Percentiles rank a stretch among this genome's conserved stretches.
phyloP scores from a whole-genome alignment of 2,888 invertebrate species.

The Sphinx pinastri region DNA sequence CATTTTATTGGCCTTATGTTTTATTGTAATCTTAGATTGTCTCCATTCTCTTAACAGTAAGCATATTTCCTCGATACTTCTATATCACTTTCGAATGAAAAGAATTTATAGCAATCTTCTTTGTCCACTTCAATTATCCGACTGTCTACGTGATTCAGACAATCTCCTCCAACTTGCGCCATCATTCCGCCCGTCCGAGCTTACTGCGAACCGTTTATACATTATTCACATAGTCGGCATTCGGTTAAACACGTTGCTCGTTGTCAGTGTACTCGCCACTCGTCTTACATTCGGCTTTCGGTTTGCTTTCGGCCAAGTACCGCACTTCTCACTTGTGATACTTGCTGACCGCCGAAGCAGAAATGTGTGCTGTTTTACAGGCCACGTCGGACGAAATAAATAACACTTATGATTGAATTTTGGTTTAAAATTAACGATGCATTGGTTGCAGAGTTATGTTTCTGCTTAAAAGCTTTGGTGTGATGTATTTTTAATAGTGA shows the following conservation, averaged over 20 bases:
- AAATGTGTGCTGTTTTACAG: conserved; percentile 6
- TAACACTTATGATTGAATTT: conserved; percentile 1
- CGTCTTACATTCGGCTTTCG: conserved; percentile 16
- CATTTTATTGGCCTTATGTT: too few relatives aligned
- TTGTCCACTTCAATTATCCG: background rate
- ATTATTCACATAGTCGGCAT: conserved; percentile 54
- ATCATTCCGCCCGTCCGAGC: conserved; percentile 16
- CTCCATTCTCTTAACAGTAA: too few relatives aligned
- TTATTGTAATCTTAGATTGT: too few relatives aligned
- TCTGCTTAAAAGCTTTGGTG: background rate
- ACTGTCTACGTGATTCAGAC: background rate
- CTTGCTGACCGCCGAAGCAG: conserved; percentile 14
- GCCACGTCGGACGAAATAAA: conserved; percentile 12
- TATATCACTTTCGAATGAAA: too few relatives aligned
- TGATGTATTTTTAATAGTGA: too few relatives aligned
- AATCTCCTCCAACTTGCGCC: conserved; percentile 26
- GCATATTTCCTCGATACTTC: too few relatives aligned
- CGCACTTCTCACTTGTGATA: conserved; percentile 18
- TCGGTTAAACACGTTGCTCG: conserved; percentile 51
- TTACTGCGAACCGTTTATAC: conserved; percentile 33
- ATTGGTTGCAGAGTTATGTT: background rate
- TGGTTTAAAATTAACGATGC: background rate
- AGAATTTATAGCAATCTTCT: background rate
- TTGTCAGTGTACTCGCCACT: conserved; percentile 34
- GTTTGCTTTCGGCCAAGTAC: conserved; percentile 16